A percentile compares a stretch with the other conserved stretches of the same genome.
phyloP scores from a whole-genome alignment of 2,797 vertebrate species.

The Ceyx erithaca region DNA sequence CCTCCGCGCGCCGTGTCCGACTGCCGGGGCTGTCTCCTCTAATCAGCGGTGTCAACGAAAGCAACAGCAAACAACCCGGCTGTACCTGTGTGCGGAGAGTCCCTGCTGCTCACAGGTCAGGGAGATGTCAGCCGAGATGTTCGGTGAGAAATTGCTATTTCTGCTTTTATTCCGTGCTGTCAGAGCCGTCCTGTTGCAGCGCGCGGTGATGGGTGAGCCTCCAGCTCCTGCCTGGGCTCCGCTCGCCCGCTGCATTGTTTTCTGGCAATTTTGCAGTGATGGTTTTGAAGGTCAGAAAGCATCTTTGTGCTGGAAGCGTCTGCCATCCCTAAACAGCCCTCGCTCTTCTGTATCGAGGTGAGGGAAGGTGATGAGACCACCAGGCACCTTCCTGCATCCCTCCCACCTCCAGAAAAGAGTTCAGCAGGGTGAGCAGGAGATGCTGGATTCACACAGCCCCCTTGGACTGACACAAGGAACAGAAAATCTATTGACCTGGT shows the following conservation, averaged over 20 bases:
- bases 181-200: neutral
- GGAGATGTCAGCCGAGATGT: constrained; percentile 10
- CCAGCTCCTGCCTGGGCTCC: neutral
- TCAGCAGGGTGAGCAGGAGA: accelerated
- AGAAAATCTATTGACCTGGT: accelerated
- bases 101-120: constrained; percentile 46
- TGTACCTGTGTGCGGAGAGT: neutral
- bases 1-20: neutral
- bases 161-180: constrained; percentile 37
- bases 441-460: accelerated
- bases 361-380: neutral
- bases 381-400: neutral
- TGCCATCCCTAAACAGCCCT: neutral
- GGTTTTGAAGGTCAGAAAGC: neutral
- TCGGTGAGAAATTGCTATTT: neutral
- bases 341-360: accelerated
- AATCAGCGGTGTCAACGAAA: constrained; percentile 44
- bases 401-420: neutral
- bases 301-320: neutral
- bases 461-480: neutral
- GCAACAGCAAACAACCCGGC: constrained; percentile 14
- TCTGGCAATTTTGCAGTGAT: neutral
- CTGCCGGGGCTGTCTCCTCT: constrained; percentile 10
- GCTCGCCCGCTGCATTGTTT: neutral
- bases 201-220: neutral